phyloP scores from a whole-genome alignment of 1,140 invertebrate species.

The Campoletis sonorensis region DNA sequence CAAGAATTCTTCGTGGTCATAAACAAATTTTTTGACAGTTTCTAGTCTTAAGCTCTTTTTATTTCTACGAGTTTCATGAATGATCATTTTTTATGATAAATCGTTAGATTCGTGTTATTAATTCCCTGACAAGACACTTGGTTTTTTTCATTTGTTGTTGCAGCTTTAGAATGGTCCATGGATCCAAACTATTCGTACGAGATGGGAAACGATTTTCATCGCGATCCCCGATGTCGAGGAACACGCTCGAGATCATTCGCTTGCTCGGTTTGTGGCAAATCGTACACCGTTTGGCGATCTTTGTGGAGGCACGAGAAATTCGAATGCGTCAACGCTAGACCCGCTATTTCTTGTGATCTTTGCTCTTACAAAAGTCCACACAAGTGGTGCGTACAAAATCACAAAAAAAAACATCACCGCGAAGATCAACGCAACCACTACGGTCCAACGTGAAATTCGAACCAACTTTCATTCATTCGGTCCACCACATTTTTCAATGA shows the following conservation, averaged over 20 bases:
- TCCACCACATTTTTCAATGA: too few species aligned
- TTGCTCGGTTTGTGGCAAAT: constrained; percentile 65
- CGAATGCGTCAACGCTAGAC: constrained; percentile 71
- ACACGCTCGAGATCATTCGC: constrained; percentile 47
- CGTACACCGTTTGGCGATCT: constrained; percentile 68
- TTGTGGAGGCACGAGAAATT: constrained; percentile 73
- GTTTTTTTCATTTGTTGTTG: constrained; percentile 24
- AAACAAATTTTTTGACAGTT: too few species aligned
- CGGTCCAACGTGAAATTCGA: constrained; percentile 45
- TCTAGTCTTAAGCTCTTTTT: too few species aligned
- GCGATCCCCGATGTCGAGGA: background rate
- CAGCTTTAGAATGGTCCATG: constrained; percentile 31
- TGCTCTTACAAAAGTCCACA: constrained; percentile 75
- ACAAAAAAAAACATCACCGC: constrained; percentile 65
- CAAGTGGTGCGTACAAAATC: constrained; percentile 70
- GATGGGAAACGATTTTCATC: constrained; percentile 14
- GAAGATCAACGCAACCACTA: constrained; percentile 62
- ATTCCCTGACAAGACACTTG: background rate
- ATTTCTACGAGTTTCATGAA: too few species aligned
- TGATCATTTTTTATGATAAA: constrained; percentile 20
- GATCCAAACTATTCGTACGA: constrained; percentile 10
- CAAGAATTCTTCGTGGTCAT: too few species aligned
- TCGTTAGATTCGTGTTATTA: background rate
- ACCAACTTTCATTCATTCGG: background rate
- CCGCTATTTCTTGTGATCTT: constrained; percentile 72